These are phyloP conservation scores for Agrochola macilenta DNA, from an alignment of 2,888 invertebrate genomes.

Conservation along the genomic window DNA sequence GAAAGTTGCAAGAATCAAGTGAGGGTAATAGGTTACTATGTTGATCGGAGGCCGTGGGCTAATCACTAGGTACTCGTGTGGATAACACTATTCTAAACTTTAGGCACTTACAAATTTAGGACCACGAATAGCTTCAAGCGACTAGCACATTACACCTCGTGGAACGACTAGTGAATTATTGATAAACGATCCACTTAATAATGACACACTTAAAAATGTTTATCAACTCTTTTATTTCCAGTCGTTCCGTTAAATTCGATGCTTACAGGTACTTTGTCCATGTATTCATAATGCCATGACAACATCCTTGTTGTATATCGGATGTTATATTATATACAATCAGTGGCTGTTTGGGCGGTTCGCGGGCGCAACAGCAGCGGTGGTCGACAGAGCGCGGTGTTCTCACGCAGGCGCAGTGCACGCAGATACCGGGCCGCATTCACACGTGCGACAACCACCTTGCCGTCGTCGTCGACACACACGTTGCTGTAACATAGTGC, in stretches of 20 bases:
- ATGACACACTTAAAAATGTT: slow-evolving; percentile 37
- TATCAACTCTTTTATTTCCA: slow-evolving; percentile 45
- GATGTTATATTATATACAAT: slow-evolving; percentile 68
- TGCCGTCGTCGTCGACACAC: slow-evolving; percentile 45
- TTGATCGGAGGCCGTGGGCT: slow-evolving; percentile 49
- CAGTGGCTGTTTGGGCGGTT: slow-evolving; percentile 75
- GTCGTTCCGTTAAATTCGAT: slow-evolving; percentile 7
- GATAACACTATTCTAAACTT: slow-evolving; percentile 38
- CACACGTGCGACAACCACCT: slow-evolving; percentile 72
- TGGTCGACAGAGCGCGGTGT: slow-evolving; percentile 70
- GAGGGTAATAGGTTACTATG: slow-evolving; percentile 51
- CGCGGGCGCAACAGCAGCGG: slow-evolving; percentile 55
- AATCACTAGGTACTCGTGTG: slow-evolving; percentile 30
- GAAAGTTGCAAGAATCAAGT: slow-evolving; percentile 46
- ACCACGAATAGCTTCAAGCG: slow-evolving; percentile 40
- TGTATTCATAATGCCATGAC: slow-evolving; percentile 37
- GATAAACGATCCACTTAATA: slow-evolving; percentile 16
- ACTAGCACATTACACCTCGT: slow-evolving; percentile 5
- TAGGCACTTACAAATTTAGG: slow-evolving; percentile 10
- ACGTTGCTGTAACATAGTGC: slow-evolving; percentile 69
- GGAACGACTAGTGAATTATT: slow-evolving; percentile 10
- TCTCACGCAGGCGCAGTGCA: slow-evolving; percentile 79
- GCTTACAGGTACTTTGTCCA: slow-evolving; percentile 30
- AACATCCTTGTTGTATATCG: slow-evolving; percentile 61
- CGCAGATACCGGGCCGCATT: slow-evolving; percentile 73